Evolutionary conservation across 2,888 invertebrate genomes (phyloP).

Genomic region (Siphlonurus alternatus): DNA sequence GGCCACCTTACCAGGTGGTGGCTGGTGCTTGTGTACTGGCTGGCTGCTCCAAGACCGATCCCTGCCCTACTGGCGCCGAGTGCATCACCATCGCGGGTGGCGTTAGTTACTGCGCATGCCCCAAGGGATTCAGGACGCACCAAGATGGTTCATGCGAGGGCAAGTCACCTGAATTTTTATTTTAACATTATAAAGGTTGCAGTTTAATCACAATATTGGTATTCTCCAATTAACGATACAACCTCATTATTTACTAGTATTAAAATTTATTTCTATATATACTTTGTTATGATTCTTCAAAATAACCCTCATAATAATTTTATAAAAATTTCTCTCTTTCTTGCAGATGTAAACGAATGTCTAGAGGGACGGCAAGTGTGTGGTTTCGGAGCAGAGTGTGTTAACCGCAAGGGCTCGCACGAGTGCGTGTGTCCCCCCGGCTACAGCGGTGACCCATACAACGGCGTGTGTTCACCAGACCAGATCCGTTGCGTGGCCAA

Average conservation of each 20-base stretch:
- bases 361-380: conserved; percentile 56
- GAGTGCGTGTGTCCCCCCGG: conserved; percentile 67
- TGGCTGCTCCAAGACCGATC: conserved; percentile 62
- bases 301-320: neutral
- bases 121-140: conserved; percentile 63
- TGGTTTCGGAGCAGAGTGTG: conserved; percentile 74
- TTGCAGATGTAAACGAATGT: conserved; percentile 63
- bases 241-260: neutral
- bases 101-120: conserved; percentile 85
- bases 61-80: conserved; percentile 73
- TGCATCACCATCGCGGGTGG: conserved; percentile 80
- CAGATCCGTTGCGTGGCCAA: conserved; percentile 69
- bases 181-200: neutral
- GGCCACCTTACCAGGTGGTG: conserved; percentile 69
- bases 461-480: conserved; percentile 64
- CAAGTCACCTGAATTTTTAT: conserved; percentile 16
- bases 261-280: neutral
- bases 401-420: conserved; percentile 60
- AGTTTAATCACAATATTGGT: too few relatives aligned
- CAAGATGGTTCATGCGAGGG: conserved; percentile 61
- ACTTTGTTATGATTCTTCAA: conserved; percentile 1
- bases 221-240: too few relatives aligned
- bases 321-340: neutral
- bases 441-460: conserved; percentile 64
- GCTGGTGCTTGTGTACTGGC: conserved; percentile 71